phyloP scores from a whole-genome alignment of 2,113 vertebrate genomes.

The Symphodus melops region DNA sequence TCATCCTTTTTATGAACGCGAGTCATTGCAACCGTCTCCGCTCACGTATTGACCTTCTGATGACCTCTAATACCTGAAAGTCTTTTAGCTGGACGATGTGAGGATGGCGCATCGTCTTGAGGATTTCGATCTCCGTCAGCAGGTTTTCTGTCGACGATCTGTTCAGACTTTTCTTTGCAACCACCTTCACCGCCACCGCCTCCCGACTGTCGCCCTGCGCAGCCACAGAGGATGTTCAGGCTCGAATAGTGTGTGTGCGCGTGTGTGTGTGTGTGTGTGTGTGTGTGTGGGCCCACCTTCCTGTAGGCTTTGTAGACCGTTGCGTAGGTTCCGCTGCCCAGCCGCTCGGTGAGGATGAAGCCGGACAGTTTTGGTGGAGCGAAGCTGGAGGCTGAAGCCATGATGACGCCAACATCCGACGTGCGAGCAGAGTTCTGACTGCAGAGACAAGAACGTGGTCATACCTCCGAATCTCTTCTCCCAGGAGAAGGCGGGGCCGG shows the following conservation, averaged over 20 bases:
- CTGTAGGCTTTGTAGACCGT: conserved; percentile 97
- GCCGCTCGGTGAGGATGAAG: conserved; percentile 93
- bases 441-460: background rate
- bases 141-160: conserved; percentile 93
- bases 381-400: conserved; percentile 81
- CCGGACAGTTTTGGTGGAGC: conserved; percentile 90
- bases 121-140: conserved; percentile 95
- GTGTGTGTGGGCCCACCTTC: conserved; percentile 82
- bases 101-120: conserved; percentile 92
- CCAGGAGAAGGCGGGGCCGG: no score
- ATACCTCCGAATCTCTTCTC: no score
- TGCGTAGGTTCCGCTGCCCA: conserved; percentile 94
- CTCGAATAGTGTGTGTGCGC: no score
- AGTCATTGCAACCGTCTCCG: background rate
- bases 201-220: conserved; percentile 89
- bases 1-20: background rate
- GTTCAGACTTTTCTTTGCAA: conserved; percentile 94
- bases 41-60: no score
- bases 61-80: conserved; percentile 87
- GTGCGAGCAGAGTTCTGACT: conserved; percentile 20
- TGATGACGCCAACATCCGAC: conserved; percentile 45
- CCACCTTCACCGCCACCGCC: conserved; percentile 96
- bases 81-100: conserved; percentile 97
- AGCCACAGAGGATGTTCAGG: background rate
- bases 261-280: no score